These are phyloP conservation scores for Zelostemma sp. DNA, from an alignment of 1,140 invertebrate genomes.

Conservation along the genomic window DNA sequence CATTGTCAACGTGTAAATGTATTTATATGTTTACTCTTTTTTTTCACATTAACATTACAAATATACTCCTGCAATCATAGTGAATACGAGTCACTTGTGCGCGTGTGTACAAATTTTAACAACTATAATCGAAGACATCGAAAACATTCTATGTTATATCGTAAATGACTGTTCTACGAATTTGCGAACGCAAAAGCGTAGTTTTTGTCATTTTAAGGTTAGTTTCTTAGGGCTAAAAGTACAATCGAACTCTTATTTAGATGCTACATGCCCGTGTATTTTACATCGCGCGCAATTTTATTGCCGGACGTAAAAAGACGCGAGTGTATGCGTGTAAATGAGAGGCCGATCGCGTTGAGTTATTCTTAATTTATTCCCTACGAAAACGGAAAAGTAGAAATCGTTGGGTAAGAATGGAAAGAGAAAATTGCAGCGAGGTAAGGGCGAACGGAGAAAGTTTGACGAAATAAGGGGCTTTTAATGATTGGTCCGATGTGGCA, in stretches of 20 bases:
- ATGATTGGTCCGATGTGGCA: slow-evolving; percentile 65
- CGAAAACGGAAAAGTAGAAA: neutral
- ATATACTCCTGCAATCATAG: slow-evolving; percentile 60
- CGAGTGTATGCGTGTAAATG: slow-evolving; percentile 37
- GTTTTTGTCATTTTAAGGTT: slow-evolving; percentile 51
- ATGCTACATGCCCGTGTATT: slow-evolving; percentile 62
- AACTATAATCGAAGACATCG: slow-evolving; percentile 71
- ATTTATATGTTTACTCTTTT: slow-evolving; percentile 56
- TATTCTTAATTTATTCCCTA: no score
- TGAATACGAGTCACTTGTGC: slow-evolving; percentile 65
- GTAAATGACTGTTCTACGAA: slow-evolving; percentile 64
- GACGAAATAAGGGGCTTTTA: neutral
- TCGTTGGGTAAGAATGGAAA: neutral
- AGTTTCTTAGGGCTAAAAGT: slow-evolving; percentile 67
- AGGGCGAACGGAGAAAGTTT: neutral
- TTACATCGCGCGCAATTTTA: no score
- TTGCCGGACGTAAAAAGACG: slow-evolving; percentile 59
- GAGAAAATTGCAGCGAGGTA: neutral
- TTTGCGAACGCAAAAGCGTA: slow-evolving; percentile 61
- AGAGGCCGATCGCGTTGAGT: slow-evolving; percentile 12
- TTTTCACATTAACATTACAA: slow-evolving; percentile 58
- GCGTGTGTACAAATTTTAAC: slow-evolving; percentile 69
- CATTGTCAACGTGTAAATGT: slow-evolving; percentile 67
- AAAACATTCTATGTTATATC: slow-evolving; percentile 69
- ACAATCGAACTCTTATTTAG: slow-evolving; percentile 66